Conservation (phyloP, 2,888 invertebrate species). For the Heteromyza rotundicornis region DNA sequence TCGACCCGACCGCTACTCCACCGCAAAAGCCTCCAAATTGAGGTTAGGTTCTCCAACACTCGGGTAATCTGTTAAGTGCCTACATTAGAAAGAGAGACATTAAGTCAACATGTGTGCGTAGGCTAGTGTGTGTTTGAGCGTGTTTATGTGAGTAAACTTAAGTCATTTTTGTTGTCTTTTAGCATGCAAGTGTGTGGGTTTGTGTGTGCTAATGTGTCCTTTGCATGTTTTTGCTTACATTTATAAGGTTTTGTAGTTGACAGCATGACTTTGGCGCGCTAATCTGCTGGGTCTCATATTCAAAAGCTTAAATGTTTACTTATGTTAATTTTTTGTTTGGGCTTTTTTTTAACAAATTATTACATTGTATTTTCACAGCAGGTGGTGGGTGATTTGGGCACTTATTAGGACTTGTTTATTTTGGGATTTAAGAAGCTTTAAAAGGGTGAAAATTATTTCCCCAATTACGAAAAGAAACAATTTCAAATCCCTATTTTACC, state of each 20-base stretch:
- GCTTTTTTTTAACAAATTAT: not conserved
- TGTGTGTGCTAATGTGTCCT: not conserved
- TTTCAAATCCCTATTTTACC: too few relatives aligned
- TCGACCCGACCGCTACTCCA: too few relatives aligned
- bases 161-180: too few relatives aligned
- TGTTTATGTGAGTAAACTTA: not conserved
- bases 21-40: not conserved
- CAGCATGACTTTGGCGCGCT: not conserved
- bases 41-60: not conserved
- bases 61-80: not conserved
- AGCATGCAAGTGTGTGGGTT: not conserved
- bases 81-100: not conserved
- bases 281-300: not conserved
- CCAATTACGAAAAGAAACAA: too few relatives aligned
- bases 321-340: not conserved
- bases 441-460: too few relatives aligned
- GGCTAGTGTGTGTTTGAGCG: not conserved
- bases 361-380: not conserved
- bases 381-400: too few relatives aligned
- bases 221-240: conserved; percentile 1
- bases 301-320: not conserved
- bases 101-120: not conserved
- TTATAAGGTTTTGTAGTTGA: not conserved
- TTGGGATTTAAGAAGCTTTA: too few relatives aligned
- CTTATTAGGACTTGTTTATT: too few relatives aligned